Base-by-base conservation (phyloP, 1,140 invertebrate genomes). In the Colletes gigas region DNA sequence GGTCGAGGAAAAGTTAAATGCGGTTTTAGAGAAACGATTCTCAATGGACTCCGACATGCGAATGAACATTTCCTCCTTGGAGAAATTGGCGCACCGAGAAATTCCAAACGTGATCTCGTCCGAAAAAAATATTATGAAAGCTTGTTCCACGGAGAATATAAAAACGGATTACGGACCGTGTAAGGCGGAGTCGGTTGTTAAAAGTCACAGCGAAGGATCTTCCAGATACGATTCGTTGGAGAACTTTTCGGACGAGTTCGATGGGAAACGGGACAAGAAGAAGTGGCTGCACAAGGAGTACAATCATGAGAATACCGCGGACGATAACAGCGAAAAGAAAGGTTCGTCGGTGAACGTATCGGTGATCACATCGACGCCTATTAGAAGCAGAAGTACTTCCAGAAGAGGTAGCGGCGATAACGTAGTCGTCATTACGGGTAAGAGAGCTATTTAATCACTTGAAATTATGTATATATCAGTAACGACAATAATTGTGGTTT, bases 1-100 rank as follows among this genome's bases (percentile, higher is more conserved):
- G 0, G 91, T 94, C 0, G 93, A 93, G 71, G 92, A 93, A 1
- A 93, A 93, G 75, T 65, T 94, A 0, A 94, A 92, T n/a, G 92
- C 92, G 7, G 90, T 94, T 9, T 86, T 94, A 7, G 93, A 93
- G 55, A 93, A 91, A 66, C 90, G 92, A 65, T 84, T 93, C 39
- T 91, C 89, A 0, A 91, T 91, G 74, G 91, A 92, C 8, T 59
- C 82, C 3, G 88, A 76, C 44, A 90, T 90, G 75, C 80, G 78
- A 19, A 83, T 82, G 67, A 84, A 57, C 4, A 78, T 85, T 19
- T 73, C 82, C 17, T 86, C 88, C 1, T 83, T 87, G 59, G 88
- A 89, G 30, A 83, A 80, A 5, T 67, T 84, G 21, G 78, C 87
- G 50, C 83, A 82, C 5, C 68, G 39, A 66, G 69, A 84, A 47